phyloP scores from a whole-genome alignment of 1,140 invertebrate genomes.

The Tyrophagus putrescentiae region DNA sequence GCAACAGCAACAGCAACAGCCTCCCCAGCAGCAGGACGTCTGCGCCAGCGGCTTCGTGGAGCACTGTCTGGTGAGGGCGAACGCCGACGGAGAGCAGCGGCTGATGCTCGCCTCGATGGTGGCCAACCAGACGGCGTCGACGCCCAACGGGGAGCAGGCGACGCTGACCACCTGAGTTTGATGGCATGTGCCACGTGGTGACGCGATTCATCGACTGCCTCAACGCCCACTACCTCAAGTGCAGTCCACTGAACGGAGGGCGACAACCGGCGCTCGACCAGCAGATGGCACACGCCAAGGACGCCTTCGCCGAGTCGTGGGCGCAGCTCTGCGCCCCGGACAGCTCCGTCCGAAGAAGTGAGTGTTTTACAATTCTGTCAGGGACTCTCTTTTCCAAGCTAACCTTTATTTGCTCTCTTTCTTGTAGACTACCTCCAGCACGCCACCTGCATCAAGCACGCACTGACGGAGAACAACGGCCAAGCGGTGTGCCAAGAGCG shows the following conservation, averaged over 20 bases:
- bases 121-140: background rate
- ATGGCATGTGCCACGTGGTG: slow-evolving; percentile 14
- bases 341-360: background rate
- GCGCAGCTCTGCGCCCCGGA: background rate
- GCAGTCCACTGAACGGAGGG: background rate
- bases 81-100: slow-evolving; percentile 7
- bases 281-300: background rate
- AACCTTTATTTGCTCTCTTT: background rate
- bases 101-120: background rate
- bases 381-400: background rate
- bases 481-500: background rate
- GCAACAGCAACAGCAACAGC: no score
- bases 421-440: slow-evolving; percentile 6
- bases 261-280: background rate
- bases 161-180: background rate
- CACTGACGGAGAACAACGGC: background rate
- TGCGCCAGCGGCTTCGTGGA: slow-evolving; percentile 3
- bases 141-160: background rate
- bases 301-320: background rate
- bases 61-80: slow-evolving; percentile 3
- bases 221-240: background rate
- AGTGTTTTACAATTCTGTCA: background rate
- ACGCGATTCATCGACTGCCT: slow-evolving; percentile 11
- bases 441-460: slow-evolving; percentile 4
- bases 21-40: background rate